Percentiles rank a stretch among this genome's conserved stretches.
Evolutionary conservation across 2,113 vertebrate genomes (phyloP).

Genomic region (Limanda limanda): DNA sequence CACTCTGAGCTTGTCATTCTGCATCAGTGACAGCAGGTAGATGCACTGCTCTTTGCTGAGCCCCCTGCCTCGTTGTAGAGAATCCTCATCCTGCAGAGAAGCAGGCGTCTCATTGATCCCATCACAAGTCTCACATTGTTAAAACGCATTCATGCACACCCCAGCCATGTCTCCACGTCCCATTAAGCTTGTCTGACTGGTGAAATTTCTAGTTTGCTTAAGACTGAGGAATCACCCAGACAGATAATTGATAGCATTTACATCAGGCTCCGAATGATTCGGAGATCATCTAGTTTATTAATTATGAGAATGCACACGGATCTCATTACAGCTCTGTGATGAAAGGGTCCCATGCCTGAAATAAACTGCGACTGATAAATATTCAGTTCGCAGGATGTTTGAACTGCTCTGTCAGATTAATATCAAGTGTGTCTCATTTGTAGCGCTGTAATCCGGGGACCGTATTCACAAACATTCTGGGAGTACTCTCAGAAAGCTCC

Average conservation of each 20-base stretch:
- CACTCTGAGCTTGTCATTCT: constrained; percentile 47
- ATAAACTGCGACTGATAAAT: constrained; percentile 58
- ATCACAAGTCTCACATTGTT: constrained; percentile 43
- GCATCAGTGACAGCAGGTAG: constrained; percentile 37
- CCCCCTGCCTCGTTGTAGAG: not conserved
- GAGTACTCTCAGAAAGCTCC: not conserved
- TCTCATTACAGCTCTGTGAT: constrained; percentile 53
- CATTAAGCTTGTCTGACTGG: constrained; percentile 41
- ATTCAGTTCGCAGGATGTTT: constrained; percentile 45
- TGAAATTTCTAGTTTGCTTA: constrained; percentile 42
- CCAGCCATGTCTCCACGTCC: not conserved
- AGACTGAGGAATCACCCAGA: constrained; percentile 36
- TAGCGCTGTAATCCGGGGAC: constrained; percentile 22
- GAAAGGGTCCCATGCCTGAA: constrained; percentile 45
- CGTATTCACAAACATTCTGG: not conserved
- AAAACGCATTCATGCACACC: constrained; percentile 51
- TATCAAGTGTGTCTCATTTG: constrained; percentile 57
- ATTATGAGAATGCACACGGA: constrained; percentile 50
- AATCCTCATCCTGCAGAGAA: constrained; percentile 20
- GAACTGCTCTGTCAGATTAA: constrained; percentile 48
- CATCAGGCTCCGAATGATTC: constrained; percentile 37
- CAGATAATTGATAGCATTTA: constrained; percentile 52
- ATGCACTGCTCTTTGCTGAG: constrained; percentile 31
- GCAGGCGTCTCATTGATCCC: constrained; percentile 46
- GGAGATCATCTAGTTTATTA: constrained; percentile 52